Evolutionary conservation across 1,140 invertebrate species (phyloP).

Genomic region (Nylanderia fulva): DNA sequence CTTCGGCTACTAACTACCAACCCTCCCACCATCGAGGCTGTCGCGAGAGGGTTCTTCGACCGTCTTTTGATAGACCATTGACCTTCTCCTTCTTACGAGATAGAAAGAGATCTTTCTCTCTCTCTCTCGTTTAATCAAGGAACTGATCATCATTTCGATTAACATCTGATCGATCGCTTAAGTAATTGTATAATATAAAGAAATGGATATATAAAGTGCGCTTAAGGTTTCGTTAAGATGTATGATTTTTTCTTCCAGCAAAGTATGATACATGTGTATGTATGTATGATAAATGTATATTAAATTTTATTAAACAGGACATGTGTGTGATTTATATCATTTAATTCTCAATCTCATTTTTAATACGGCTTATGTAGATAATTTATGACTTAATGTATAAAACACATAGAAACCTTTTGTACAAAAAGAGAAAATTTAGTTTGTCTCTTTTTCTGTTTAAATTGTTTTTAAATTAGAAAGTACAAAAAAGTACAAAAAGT

Average conservation of each 20-base stretch:
- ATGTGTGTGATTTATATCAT: background rate
- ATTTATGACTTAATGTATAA: too few species aligned
- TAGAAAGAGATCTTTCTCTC: slow-evolving; percentile 24
- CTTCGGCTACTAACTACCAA: slow-evolving; percentile 76
- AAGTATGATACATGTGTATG: background rate
- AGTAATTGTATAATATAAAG: slow-evolving; percentile 28
- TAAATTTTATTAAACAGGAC: background rate
- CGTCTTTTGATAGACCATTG: slow-evolving; percentile 80
- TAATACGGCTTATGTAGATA: too few species aligned
- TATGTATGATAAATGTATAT: background rate
- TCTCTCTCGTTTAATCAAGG: slow-evolving; percentile 48
- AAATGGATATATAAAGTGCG: background rate
- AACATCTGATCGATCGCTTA: slow-evolving; percentile 35
- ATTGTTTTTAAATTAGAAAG: background rate
- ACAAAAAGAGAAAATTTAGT: too few species aligned
- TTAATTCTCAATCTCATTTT: background rate
- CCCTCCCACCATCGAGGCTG: slow-evolving; percentile 67
- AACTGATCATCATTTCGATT: slow-evolving; percentile 36
- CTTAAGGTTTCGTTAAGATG: background rate
- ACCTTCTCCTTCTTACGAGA: slow-evolving; percentile 70
- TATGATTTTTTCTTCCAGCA: background rate
- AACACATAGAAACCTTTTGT: too few species aligned
- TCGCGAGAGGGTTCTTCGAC: slow-evolving; percentile 73
- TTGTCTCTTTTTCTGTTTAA: background rate
- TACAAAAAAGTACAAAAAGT: slow-evolving; percentile 17